These are phyloP conservation scores for Liasis olivaceus DNA, from an alignment of 2,797 vertebrate genomes.

Conservation along the genomic window DNA sequence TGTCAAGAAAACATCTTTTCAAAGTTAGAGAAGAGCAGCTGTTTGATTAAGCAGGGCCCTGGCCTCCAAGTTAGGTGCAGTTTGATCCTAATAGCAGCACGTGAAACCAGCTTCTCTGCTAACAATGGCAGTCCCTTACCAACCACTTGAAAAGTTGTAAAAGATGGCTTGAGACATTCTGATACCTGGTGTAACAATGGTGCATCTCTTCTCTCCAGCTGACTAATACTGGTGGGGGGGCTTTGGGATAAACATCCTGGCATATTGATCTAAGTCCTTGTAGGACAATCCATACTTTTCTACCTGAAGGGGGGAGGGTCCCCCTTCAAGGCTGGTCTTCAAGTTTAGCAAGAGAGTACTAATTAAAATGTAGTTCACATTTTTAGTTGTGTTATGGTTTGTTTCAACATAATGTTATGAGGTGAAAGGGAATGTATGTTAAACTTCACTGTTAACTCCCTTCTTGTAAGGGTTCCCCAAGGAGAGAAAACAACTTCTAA, in stretches of 20 bases:
- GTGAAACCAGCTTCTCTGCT: neutral
- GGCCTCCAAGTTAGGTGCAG: neutral
- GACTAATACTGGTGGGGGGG: neutral
- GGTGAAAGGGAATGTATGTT: neutral
- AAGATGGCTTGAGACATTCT: neutral
- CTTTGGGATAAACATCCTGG: neutral
- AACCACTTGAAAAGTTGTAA: neutral
- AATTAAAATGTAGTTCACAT: neutral
- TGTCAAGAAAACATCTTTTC: neutral
- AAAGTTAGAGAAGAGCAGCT: neutral
- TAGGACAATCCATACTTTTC: neutral
- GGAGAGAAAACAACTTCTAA: neutral
- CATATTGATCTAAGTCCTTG: neutral
- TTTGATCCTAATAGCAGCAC: neutral
- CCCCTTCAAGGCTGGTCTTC: neutral
- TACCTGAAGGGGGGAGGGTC: neutral
- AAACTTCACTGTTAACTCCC: neutral
- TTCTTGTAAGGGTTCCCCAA: neutral
- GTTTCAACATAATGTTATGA: neutral
- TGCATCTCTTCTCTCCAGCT: neutral
- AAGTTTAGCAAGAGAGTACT: neutral
- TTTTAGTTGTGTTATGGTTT: neutral
- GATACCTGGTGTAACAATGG: neutral
- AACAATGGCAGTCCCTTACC: neutral
- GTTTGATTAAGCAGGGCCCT: neutral